Percentiles rank a stretch among this genome's conserved stretches.
These are phyloP conservation scores for Ophthalmotilapia sp. DNA, from an alignment of 2,113 vertebrate genomes.

Conservation along the genomic window DNA sequence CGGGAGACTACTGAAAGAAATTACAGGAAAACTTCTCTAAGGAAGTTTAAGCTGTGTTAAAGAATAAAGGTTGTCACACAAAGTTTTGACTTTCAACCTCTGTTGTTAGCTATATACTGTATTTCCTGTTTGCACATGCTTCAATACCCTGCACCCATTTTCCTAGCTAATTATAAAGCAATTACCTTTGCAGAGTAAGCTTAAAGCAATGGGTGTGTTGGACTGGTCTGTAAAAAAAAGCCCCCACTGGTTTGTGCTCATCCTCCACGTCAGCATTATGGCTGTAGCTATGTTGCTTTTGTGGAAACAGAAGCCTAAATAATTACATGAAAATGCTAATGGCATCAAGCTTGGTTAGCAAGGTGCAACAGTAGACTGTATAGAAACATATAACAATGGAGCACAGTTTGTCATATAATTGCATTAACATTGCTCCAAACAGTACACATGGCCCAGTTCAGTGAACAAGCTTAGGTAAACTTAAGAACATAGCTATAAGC, in stretches of 20 bases:
- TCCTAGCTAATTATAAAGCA: background rate
- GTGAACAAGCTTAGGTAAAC: background rate
- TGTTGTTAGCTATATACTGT: background rate
- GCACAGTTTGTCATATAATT: background rate
- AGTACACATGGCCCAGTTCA: background rate
- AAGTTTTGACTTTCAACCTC: background rate
- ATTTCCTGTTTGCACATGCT: background rate
- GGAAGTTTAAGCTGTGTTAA: background rate
- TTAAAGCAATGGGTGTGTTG: background rate
- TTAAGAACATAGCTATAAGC: background rate
- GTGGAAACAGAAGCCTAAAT: background rate
- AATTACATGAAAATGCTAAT: background rate
- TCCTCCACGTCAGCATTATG: background rate
- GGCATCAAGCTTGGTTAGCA: background rate
- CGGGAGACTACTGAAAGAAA: background rate
- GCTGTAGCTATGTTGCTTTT: background rate
- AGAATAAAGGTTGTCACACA: background rate
- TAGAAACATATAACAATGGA: background rate
- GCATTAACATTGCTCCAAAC: background rate
- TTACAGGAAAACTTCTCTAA: background rate
- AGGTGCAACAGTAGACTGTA: background rate
- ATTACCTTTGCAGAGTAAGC: background rate
- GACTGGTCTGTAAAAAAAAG: background rate
- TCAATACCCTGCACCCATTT: background rate
- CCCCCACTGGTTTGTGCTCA: background rate